Evolutionary conservation across 1,140 invertebrate genomes (phyloP).

Genomic region (Papilio xuthus): DNA sequence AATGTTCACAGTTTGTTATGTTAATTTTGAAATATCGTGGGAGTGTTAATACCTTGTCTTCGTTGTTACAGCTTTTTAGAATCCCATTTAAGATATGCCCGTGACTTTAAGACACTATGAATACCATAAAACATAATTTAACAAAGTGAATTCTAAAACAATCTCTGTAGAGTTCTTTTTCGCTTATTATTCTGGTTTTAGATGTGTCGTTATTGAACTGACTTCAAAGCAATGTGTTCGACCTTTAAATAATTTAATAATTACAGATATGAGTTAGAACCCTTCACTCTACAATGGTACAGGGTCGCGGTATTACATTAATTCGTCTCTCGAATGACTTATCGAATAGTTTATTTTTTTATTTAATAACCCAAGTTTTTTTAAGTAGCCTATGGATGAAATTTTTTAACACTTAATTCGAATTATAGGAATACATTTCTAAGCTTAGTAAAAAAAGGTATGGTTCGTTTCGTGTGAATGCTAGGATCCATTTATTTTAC

Average conservation of each 20-base stretch:
- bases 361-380: background rate
- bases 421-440: too few relatives aligned
- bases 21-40: constrained; percentile 38
- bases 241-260: constrained; percentile 26
- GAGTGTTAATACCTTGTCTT: constrained; percentile 34
- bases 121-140: background rate
- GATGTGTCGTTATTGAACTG: background rate
- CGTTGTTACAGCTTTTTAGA: constrained; percentile 32
- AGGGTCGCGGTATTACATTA: constrained; percentile 13
- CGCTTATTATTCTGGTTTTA: background rate
- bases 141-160: background rate
- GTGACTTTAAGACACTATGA: background rate
- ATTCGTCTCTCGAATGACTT: constrained; percentile 5
- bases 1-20: constrained; percentile 45
- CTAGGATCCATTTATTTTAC: too few relatives aligned
- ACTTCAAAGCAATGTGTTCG: background rate
- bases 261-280: constrained; percentile 17
- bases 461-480: too few relatives aligned
- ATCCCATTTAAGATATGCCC: constrained; percentile 27
- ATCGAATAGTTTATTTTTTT: background rate
- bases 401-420: background rate
- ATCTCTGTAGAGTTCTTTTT: background rate
- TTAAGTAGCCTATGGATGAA: background rate
- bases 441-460: too few relatives aligned
- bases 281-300: constrained; percentile 22